phyloP scores from a whole-genome alignment of 2,113 vertebrate species.

The Gymnogyps californianus region DNA sequence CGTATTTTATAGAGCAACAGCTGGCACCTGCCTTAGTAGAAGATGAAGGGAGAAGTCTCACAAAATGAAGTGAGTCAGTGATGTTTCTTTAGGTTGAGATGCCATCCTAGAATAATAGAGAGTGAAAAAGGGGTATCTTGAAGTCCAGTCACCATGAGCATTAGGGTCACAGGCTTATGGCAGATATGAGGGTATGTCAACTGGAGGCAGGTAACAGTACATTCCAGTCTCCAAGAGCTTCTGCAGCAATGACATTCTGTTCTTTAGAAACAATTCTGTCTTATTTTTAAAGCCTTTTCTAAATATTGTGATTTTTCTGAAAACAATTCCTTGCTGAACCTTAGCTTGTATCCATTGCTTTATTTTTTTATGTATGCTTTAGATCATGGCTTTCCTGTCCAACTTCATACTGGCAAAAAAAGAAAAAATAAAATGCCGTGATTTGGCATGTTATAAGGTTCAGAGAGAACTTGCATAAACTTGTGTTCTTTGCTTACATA shows the following conservation, averaged over 20 bases:
- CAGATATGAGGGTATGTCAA: neutral
- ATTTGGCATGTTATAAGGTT: neutral
- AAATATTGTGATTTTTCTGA: neutral
- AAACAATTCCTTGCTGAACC: neutral
- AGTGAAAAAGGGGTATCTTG: neutral
- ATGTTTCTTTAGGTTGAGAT: neutral
- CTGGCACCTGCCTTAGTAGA: neutral
- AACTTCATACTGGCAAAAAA: neutral
- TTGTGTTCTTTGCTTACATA: neutral
- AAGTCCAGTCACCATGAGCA: neutral
- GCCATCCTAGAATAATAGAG: neutral
- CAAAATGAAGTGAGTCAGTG: neutral
- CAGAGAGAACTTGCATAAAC: neutral
- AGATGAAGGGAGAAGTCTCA: neutral
- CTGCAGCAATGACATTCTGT: neutral
- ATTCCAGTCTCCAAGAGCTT: neutral
- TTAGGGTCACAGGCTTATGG: neutral
- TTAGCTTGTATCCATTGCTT: neutral
- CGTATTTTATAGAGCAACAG: neutral
- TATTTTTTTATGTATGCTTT: neutral
- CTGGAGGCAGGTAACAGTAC: neutral
- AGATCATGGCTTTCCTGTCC: neutral
- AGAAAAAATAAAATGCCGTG: neutral
- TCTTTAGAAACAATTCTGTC: neutral
- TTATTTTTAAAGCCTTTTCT: neutral